These are phyloP conservation scores for Salvelinus alpinus DNA, from an alignment of 2,113 vertebrate genomes.

Conservation along the genomic window DNA sequence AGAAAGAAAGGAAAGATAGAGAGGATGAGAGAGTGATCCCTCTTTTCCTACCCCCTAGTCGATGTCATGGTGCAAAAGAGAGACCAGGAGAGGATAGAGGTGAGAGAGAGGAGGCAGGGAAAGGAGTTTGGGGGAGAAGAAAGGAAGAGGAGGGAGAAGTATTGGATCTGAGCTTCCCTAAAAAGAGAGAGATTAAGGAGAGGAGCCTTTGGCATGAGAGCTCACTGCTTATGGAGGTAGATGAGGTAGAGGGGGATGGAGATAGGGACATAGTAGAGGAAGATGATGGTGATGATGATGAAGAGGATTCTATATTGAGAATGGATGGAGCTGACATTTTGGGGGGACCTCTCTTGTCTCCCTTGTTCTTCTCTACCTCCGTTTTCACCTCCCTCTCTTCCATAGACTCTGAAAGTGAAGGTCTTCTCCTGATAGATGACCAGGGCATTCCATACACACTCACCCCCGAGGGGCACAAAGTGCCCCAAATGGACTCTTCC, in stretches of 20 bases:
- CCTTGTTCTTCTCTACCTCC: slow-evolving; percentile 48
- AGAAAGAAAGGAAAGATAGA: no score
- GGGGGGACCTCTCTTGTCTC: slow-evolving; percentile 37
- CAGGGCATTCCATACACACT: slow-evolving; percentile 77
- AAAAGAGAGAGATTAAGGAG: slow-evolving; percentile 49
- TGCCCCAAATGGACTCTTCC: slow-evolving; percentile 64
- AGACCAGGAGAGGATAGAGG: slow-evolving; percentile 5
- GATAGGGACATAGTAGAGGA: slow-evolving; percentile 70
- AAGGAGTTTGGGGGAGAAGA: slow-evolving; percentile 12
- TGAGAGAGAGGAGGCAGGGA: background rate
- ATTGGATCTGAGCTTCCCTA: slow-evolving; percentile 75
- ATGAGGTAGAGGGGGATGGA: slow-evolving; percentile 74
- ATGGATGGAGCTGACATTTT: slow-evolving; percentile 3
- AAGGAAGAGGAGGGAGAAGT: slow-evolving; percentile 51
- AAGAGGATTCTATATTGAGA: slow-evolving; percentile 8
- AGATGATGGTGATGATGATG: slow-evolving; percentile 44
- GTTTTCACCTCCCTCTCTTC: slow-evolving; percentile 42
- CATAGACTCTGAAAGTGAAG: slow-evolving; percentile 51
- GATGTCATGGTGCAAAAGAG: slow-evolving; percentile 10
- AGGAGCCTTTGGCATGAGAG: slow-evolving; percentile 55
- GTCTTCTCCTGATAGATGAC: slow-evolving; percentile 76
- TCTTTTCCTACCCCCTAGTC: background rate
- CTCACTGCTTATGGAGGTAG: slow-evolving; percentile 77
- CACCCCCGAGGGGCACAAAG: slow-evolving; percentile 69
- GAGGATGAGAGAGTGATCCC: background rate